Percentiles rank a stretch among this genome's conserved stretches.
Evolutionary conservation across 2,888 invertebrate species (phyloP).

Genomic region (Polyploca ridens): DNA sequence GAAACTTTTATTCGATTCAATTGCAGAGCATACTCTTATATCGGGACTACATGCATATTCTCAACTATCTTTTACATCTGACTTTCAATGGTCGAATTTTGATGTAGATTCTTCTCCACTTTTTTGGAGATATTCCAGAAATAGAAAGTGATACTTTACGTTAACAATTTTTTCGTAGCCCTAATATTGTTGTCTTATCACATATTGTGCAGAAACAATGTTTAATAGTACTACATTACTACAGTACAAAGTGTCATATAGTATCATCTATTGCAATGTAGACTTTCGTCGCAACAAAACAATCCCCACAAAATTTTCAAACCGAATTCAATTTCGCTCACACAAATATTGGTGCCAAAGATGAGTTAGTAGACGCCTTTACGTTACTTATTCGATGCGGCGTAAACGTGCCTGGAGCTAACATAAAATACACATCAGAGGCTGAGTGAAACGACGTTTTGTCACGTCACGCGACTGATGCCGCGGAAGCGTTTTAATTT

Average conservation of each 20-base stretch:
- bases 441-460: slow-evolving; percentile 45
- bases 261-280: background rate
- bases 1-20: slow-evolving; percentile 1
- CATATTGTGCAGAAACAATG: too few species aligned
- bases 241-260: too few species aligned
- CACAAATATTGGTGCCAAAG: slow-evolving; percentile 2
- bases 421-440: slow-evolving; percentile 15
- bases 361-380: slow-evolving; percentile 5
- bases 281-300: background rate
- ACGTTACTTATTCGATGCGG: slow-evolving; percentile 1
- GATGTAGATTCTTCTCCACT: too few species aligned
- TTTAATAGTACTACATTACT: too few species aligned
- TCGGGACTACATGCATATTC: background rate
- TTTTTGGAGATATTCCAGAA: too few species aligned
- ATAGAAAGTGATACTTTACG: too few species aligned
- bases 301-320: background rate
- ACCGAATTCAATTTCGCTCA: slow-evolving; percentile 6
- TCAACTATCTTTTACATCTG: background rate
- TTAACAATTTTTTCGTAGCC: too few species aligned
- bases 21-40: slow-evolving; percentile 4
- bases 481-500: slow-evolving; percentile 59
- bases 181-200: too few species aligned
- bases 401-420: background rate
- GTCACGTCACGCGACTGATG: slow-evolving; percentile 54
- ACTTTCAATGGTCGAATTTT: background rate